Percentiles rank a stretch among this genome's conserved stretches.
Evolutionary conservation across 1,140 invertebrate species (phyloP).

Genomic region (Aphis craccivora): DNA sequence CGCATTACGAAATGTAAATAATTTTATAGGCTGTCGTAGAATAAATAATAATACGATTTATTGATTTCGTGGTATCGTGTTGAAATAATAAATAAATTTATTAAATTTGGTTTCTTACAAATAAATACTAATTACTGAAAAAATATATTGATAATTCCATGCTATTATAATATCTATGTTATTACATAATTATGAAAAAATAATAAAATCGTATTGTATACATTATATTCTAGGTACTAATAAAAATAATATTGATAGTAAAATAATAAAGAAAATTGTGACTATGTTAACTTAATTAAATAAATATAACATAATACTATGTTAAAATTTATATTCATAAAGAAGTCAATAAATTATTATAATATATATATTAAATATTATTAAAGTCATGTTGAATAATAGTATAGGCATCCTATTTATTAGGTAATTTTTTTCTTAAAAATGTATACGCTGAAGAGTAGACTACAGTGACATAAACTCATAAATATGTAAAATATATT

Average conservation of each 20-base stretch:
- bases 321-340: not conserved
- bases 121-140: not conserved
- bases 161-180: not conserved
- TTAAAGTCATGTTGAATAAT: not conserved
- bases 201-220: not conserved
- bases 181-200: not conserved
- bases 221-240: too few species aligned
- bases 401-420: not conserved
- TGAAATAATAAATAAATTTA: too few species aligned
- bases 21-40: too few species aligned
- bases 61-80: too few species aligned
- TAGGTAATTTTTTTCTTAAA: not conserved
- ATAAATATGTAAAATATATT: constrained; percentile 4
- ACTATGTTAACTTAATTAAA: not conserved
- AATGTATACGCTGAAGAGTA: not conserved
- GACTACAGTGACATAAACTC: too few species aligned
- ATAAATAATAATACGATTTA: too few species aligned
- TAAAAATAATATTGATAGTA: too few species aligned
- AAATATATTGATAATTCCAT: not conserved
- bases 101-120: too few species aligned
- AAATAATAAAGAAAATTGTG: not conserved
- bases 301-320: not conserved
- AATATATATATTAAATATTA: not conserved
- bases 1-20: too few species aligned
- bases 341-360: not conserved